These are phyloP conservation scores for Kobus ellipsiprymnus DNA, from an alignment of 2,113 vertebrate species.

Conservation along the genomic window DNA sequence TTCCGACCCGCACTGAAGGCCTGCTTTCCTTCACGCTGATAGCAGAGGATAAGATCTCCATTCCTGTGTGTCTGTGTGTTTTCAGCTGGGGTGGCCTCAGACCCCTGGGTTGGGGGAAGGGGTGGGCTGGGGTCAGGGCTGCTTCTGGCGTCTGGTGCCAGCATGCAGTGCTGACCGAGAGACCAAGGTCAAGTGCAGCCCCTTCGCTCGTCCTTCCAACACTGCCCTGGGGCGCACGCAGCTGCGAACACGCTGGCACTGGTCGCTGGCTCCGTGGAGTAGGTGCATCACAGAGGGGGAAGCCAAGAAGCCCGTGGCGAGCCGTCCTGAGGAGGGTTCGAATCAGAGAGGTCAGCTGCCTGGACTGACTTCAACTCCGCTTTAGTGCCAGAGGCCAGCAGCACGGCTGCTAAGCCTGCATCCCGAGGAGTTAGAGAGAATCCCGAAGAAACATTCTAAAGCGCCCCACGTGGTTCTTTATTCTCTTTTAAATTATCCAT, in stretches of 20 bases:
- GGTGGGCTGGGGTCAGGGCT: neutral
- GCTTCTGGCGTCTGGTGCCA: neutral
- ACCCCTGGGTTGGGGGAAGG: neutral
- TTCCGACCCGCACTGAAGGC: rapidly evolving
- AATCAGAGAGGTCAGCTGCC: neutral
- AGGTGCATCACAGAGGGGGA: rapidly evolving
- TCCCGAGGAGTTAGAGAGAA: neutral
- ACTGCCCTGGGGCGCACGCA: rapidly evolving
- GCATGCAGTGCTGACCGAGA: neutral
- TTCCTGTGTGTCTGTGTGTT: rapidly evolving
- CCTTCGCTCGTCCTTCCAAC: rapidly evolving
- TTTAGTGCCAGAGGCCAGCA: rapidly evolving
- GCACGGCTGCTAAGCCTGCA: rapidly evolving
- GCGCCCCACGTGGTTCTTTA: neutral
- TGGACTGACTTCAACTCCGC: rapidly evolving
- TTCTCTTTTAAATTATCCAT: neutral
- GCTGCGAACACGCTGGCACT: rapidly evolving
- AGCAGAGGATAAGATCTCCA: rapidly evolving
- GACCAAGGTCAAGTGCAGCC: rapidly evolving
- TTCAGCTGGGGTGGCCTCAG: rapidly evolving
- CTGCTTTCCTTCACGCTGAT: rapidly evolving
- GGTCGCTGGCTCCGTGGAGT: rapidly evolving
- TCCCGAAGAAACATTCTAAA: neutral
- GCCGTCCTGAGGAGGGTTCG: rapidly evolving
- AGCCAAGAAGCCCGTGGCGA: rapidly evolving